Evolutionary conservation across 53 echinoderm and acorn worm genomes (phyloP).

Genomic region (Apostichopus leukothele): DNA sequence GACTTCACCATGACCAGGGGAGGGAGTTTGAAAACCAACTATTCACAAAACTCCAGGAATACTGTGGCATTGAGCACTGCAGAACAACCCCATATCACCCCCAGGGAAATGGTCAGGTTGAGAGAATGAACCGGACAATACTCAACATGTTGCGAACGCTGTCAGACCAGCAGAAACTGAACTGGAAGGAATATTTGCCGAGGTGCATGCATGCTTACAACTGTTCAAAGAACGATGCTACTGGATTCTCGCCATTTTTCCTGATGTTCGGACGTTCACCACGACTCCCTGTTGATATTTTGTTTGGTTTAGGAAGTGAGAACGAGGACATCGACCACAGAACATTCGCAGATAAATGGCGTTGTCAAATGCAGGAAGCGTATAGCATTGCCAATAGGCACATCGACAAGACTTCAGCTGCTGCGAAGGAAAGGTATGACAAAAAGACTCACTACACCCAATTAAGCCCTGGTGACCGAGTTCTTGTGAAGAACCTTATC

Average conservation of each 20-base stretch:
- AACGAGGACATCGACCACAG: background rate
- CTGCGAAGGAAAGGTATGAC: conserved; percentile 46
- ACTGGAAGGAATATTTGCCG: conserved; percentile 28
- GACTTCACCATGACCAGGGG: conserved; percentile 10
- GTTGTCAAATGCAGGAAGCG: conserved; percentile 44
- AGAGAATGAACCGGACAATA: conserved; percentile 38
- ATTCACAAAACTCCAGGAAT: background rate
- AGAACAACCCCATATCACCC: conserved; percentile 47
- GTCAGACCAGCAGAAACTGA: conserved; percentile 25
- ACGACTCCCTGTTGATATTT: conserved; percentile 23
- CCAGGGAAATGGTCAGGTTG: conserved; percentile 43
- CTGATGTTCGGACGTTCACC: conserved; percentile 42
- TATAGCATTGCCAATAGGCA: conserved; percentile 43
- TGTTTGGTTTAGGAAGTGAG: conserved; percentile 9
- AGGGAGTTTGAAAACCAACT: conserved; percentile 35
- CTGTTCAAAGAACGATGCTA: conserved; percentile 37
- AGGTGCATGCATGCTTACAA: conserved; percentile 45
- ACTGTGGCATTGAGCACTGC: conserved; percentile 1
- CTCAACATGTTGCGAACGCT: conserved; percentile 39
- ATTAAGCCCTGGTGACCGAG: conserved; percentile 52
- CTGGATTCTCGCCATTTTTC: conserved; percentile 44
- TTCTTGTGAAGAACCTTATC: conserved; percentile 47
- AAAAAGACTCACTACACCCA: conserved; percentile 17
- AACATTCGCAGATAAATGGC: conserved; percentile 52
- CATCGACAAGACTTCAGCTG: background rate